These are phyloP conservation scores for Sphenopsis melanotis DNA, from an alignment of 2,797 vertebrate species.

Conservation along the genomic window DNA sequence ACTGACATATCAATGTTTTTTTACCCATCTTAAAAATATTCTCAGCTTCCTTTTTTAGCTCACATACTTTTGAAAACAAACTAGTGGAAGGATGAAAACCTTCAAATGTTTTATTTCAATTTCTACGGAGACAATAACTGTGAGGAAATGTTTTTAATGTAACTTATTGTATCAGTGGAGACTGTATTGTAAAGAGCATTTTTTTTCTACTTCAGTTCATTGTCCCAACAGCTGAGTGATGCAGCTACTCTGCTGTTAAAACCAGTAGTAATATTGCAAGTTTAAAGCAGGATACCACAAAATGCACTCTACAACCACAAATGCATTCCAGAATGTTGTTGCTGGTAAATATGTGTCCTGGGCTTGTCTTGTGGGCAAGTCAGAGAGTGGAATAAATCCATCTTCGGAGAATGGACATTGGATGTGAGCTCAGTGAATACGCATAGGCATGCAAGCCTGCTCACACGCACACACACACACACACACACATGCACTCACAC, in stretches of 20 bases:
- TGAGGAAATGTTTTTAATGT: neutral
- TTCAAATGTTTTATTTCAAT: neutral
- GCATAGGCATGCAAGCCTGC: neutral
- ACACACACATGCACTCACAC: neutral
- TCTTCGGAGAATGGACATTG: neutral
- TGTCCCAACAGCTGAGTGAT: neutral
- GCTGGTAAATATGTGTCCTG: neutral
- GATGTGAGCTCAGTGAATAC: neutral
- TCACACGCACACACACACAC: neutral
- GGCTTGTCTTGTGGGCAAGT: neutral
- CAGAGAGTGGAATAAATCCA: neutral
- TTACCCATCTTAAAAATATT: fast-evolving
- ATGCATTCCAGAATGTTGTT: neutral
- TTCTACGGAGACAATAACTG: neutral
- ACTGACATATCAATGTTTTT: neutral
- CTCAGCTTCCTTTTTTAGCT: neutral
- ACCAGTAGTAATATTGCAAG: neutral
- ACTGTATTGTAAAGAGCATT: neutral
- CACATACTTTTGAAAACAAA: neutral
- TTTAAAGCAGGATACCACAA: neutral
- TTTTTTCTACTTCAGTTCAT: neutral
- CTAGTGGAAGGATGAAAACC: neutral
- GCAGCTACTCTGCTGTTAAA: neutral
- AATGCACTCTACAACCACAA: constrained; percentile 5
- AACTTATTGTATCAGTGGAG: neutral